A percentile compares a stretch with the other conserved stretches of the same genome.
Conservation (phyloP, 2,113 vertebrate genomes). For the Xiphorhynchus elegans region DNA sequence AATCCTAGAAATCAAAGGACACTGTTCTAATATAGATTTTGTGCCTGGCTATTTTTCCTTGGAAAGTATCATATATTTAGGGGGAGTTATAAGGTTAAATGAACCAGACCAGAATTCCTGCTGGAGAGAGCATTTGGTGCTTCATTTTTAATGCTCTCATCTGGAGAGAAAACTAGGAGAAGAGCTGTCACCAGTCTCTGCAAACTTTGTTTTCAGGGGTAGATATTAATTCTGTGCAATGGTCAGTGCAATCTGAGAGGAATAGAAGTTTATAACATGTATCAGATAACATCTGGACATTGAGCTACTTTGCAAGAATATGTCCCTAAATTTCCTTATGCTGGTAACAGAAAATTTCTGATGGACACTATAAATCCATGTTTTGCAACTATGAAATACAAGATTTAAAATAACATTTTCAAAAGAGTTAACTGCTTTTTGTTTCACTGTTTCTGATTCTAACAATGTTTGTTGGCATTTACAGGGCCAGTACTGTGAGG, state of each 20-base stretch:
- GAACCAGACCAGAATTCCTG: not conserved
- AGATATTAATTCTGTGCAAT: not conserved
- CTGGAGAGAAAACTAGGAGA: not conserved
- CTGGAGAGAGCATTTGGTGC: not conserved
- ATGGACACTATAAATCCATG: too few relatives aligned
- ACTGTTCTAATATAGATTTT: not conserved
- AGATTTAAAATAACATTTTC: too few relatives aligned
- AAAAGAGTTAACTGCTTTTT: too few relatives aligned
- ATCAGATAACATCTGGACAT: not conserved
- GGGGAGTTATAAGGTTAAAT: not conserved
- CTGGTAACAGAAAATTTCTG: not conserved
- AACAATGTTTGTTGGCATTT: too few relatives aligned
- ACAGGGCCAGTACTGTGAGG: too few relatives aligned
- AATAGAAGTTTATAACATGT: not conserved
- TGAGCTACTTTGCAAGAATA: not conserved
- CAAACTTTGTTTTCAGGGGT: not conserved
- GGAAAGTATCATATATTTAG: not conserved
- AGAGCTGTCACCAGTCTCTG: not conserved
- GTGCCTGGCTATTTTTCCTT: rapidly evolving
- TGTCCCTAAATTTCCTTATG: not conserved
- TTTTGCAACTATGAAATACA: too few relatives aligned
- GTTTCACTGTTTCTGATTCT: too few relatives aligned
- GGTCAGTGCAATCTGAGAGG: not conserved
- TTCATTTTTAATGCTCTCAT: not conserved
- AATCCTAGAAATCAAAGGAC: not conserved